Evolutionary conservation across 2,797 vertebrate species (phyloP), one percentile per base, ranked within the genome.

Genomic region (Sebastes taczanowskii): DNA sequence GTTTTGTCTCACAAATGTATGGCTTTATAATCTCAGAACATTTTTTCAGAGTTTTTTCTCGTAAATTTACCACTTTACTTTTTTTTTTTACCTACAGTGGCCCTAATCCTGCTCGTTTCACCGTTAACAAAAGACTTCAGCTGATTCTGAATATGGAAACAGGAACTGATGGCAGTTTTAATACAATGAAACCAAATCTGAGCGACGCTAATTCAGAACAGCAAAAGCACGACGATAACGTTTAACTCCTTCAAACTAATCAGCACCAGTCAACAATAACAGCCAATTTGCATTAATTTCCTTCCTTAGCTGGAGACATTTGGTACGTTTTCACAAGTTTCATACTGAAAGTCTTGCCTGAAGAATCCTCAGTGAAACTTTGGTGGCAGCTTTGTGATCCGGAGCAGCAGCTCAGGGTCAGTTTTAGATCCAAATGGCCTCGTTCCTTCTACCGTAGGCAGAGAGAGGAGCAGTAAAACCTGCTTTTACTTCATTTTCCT

Each of bases 361-460:
- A 49, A 30, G 25, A 61, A 62, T 72, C 78, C 27, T 81, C n/a
- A 11, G 2, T 65, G 52, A 7, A 66, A 55, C 80, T 80, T 59
- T 74, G 42, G 75, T 55, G 29, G 77, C 23, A 75, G 70, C 58
- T 20, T 66, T 68, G 56, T 76, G 53, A 77, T 71, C 58, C 72
- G 52, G 60, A 53, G 35, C 20, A 77, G 61, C 29, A 20, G 49
- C 5, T 4, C 53, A 72, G 69, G 64, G 53, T 80, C 82, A 29
- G 56, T 66, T 86, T 78, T 56, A 65, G 84, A 80, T 82, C 30
- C 52, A 86, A 81, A 78, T 10, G 62, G 42, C 63, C n/a, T 27
- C 11, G 30, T 58, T 73, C 7, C 52, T 71, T 75, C 27, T 30
- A 25, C 69, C 13, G 1, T n/a, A 14, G 72, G 62, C 38, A 63